Evolutionary conservation across 2,888 invertebrate species (phyloP).

Genomic region (Melanotus villosus): DNA sequence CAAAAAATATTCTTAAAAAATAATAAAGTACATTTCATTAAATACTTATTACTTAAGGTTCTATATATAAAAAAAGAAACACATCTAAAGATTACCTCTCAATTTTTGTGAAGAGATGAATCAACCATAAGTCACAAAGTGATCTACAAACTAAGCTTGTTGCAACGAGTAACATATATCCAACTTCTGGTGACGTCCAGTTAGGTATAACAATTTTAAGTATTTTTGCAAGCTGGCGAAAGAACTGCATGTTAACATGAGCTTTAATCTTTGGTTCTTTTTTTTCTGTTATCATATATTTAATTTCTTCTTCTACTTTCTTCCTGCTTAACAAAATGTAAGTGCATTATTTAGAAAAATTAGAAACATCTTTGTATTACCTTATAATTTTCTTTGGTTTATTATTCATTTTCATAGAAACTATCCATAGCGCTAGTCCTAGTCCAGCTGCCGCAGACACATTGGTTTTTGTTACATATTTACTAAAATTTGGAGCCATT

Average conservation of each 20-base stretch:
- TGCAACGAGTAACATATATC: constrained; percentile 82
- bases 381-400: not conserved
- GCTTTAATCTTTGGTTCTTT: constrained; percentile 76
- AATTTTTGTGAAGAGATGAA: constrained; percentile 92
- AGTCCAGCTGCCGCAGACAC: constrained; percentile 74
- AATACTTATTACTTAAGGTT: no score
- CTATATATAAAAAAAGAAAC: no score
- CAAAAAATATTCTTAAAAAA: no score
- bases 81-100: constrained; percentile 83
- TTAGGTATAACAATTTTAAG: constrained; percentile 87
- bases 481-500: constrained; percentile 86
- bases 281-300: constrained; percentile 84
- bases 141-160: constrained; percentile 88
- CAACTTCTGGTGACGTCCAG: constrained; percentile 82
- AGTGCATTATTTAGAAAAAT: not conserved
- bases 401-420: not conserved
- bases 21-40: no score
- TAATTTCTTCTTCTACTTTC: constrained; percentile 75
- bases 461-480: constrained; percentile 79
- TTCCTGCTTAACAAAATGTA: not conserved
- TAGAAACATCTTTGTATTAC: not conserved
- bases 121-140: constrained; percentile 97
- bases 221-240: constrained; percentile 78
- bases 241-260: constrained; percentile 82
- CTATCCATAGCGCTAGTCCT: constrained; percentile 74